Base-by-base conservation (phyloP, 2,797 vertebrate species). In the Hypotaenidia okinawae region DNA sequence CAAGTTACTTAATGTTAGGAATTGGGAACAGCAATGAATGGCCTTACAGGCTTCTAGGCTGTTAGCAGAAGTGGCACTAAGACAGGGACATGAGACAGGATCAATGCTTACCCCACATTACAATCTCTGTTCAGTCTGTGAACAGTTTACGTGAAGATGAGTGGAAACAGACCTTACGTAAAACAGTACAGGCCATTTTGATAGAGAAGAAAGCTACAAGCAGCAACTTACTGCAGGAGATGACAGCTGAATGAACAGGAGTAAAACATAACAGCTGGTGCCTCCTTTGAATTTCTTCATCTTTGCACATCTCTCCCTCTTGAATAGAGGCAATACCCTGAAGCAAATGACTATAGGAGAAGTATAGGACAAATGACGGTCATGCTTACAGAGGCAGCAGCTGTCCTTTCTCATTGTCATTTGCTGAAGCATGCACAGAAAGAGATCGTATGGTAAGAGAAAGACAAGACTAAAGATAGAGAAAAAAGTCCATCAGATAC, bases 191-290 rank as follows among this genome's bases (percentile, higher is more conserved):
- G 59, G 55, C 39, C 15, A 47, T 49, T 76, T 45, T 52, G 35
- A 58, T 37, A 54, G 30, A 67, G 63, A 80, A 80, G 39, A 57
- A 77, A 77, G 33, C 47, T 76, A 58, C 52, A 39, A 58, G 52
- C 49, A 90, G 19, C 49, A 90, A 17, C 43, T 70, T 70, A 32
- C 23, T 94, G 55, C 33, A 72, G 70, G 78, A 94, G 75, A 69
- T 51, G 35, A 32, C 86, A 93, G 77, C 57, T 91, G 69, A 95
- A 74, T 8, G 58, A 75, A 59, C 27, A 55, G 28, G 43, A 54
- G 66, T 52, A 85, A 74, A 89, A 83, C 33, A 6, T 5, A 76
- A 83, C 84, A 97, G 91, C 92, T 95, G 80, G 52, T 76, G 67
- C 16, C 86, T 82, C 77, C 77, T 78, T 25, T 67, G 59, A 67